Conservation (phyloP, 1,140 invertebrate genomes). For the Pogonomyrmex californicus region DNA sequence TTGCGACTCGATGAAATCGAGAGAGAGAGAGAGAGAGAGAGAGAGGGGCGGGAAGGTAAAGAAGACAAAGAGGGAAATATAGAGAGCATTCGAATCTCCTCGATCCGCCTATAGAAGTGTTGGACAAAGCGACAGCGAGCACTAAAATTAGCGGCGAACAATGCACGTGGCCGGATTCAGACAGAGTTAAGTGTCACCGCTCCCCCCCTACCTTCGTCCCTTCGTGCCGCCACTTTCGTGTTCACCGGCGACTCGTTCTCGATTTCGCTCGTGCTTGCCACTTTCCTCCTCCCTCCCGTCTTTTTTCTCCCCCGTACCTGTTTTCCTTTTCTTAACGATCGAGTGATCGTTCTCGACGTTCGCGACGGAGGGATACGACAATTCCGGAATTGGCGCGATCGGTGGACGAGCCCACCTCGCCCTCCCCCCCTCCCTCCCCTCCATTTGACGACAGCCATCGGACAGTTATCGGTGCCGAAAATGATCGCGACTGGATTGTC, state of each 20-base stretch:
- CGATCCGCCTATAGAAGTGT: constrained; percentile 73
- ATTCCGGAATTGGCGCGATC: constrained; percentile 12
- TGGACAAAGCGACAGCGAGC: constrained; percentile 74
- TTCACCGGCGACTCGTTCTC: constrained; percentile 42
- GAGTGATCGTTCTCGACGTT: constrained; percentile 20
- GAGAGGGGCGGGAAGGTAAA: not conserved
- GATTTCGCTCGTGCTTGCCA: constrained; percentile 38
- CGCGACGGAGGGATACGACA: constrained; percentile 10
- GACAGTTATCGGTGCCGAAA: constrained; percentile 28
- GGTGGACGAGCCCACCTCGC: too few species aligned
- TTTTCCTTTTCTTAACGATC: constrained; percentile 61
- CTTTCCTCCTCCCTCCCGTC: constrained; percentile 57
- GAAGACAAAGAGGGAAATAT: constrained; percentile 54
- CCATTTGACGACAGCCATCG: too few species aligned
- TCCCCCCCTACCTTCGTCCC: constrained; percentile 50
- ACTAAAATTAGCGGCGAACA: constrained; percentile 77
- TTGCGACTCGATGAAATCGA: constrained; percentile 35
- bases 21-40: too few species aligned
- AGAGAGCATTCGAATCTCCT: constrained; percentile 69
- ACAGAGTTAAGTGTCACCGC: constrained; percentile 66
- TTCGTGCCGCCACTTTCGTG: constrained; percentile 48
- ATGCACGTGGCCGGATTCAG: constrained; percentile 76
- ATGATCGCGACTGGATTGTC: constrained; percentile 23
- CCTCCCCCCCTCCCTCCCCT: too few species aligned
- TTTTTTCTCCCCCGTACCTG: constrained; percentile 33